Conservation (phyloP, 1,140 invertebrate genomes). For the Aphidius ervi region DNA sequence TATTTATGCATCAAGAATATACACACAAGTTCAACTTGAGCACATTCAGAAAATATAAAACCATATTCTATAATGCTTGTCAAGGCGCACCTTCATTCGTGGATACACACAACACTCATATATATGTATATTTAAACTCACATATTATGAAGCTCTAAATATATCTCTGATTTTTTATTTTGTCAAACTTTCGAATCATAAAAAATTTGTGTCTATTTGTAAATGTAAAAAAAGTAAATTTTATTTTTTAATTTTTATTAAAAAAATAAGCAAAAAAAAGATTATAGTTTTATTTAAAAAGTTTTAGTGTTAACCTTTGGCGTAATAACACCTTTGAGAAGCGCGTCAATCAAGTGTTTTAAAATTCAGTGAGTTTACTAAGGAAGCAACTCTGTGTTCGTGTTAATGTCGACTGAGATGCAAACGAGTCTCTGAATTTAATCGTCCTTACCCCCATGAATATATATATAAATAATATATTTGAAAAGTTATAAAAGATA, state of each 20-base stretch:
- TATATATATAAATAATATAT: slow-evolving; percentile 1
- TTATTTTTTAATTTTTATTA: not conserved
- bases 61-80: slow-evolving; percentile 38
- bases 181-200: not conserved
- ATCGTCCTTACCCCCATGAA: slow-evolving; percentile 31
- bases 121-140: slow-evolving; percentile 37
- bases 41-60: not conserved
- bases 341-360: slow-evolving; percentile 3
- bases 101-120: slow-evolving; percentile 6
- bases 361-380: slow-evolving; percentile 18
- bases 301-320: not conserved
- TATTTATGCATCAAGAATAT: slow-evolving; percentile 51
- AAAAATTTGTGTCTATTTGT: too few species aligned
- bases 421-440: slow-evolving; percentile 22
- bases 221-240: too few species aligned
- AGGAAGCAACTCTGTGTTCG: slow-evolving; percentile 30
- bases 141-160: slow-evolving; percentile 17
- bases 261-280: not conserved
- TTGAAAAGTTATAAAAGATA: too few species aligned
- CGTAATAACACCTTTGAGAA: slow-evolving; percentile 8
- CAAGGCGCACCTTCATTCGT: slow-evolving; percentile 24
- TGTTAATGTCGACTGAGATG: slow-evolving; percentile 30
- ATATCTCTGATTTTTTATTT: not conserved
- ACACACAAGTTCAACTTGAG: slow-evolving; percentile 39
- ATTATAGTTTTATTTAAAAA: too few species aligned